Base-by-base conservation (phyloP, 2,113 vertebrate species). In the Platysternon megacephalum region DNA sequence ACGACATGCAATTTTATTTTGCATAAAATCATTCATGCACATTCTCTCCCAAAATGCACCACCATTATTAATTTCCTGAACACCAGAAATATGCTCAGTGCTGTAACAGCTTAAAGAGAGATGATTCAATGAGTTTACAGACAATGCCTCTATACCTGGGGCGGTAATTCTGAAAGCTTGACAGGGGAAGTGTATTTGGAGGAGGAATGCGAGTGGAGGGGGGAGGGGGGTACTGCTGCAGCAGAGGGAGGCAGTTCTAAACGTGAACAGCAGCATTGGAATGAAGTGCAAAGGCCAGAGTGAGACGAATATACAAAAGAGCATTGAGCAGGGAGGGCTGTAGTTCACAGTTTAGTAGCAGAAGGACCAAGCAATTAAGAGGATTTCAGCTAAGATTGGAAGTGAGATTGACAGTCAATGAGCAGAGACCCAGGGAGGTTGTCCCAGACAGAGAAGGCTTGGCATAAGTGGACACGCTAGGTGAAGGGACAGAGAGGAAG, bases 211-310 rank as follows among this genome's bases (percentile, higher is more conserved):
- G 10, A 61, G 53, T 76, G 79, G 61, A 87, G 4, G 3, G 90
- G 6, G 17, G 17, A n/a, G 51, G 9, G 1, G 0, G 79, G 48
- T 5, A 88, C 91, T 49, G 19, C 1, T 68, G 19, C 86, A 0
- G 0, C 0, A 1, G 0, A 0, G 6, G 5, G 1, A 76, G 86
- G 53, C 9, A 11, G 35, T 89, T 86, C 3, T 81, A 42, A 65
- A 42, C 16, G 3, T 22, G 42, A 78, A 28, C 22, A 95, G 2
- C 28, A 79, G 35, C 3, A 17, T 28, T 1, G 81, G 35, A 79
- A 84, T 1, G 0, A 39, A 85, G 1, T 8, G 13, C 2, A 29
- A 65, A 72, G 42, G 44, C 2, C 55, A 0, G 3, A 80, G 3
- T 29, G 74, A 13, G 42, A 78, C 44, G 22, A 26, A 11, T 6